phyloP scores from a whole-genome alignment of 2,888 invertebrate genomes.

The Cephus nigrinus region DNA sequence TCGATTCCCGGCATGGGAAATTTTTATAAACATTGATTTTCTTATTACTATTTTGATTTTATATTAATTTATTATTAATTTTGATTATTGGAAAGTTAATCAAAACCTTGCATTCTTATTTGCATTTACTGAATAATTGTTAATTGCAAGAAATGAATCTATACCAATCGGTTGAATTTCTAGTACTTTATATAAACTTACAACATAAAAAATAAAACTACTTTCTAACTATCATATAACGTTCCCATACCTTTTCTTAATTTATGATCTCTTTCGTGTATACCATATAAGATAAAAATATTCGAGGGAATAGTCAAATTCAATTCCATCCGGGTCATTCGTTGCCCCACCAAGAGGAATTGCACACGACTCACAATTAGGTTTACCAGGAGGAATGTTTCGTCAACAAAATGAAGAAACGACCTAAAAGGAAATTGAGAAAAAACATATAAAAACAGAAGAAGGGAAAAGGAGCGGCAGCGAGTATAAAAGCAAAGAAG shows the following conservation, averaged over 20 bases:
- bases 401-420: background rate
- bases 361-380: background rate
- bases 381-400: background rate
- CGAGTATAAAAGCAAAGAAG: background rate
- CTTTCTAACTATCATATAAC: background rate
- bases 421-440: background rate
- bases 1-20: conserved; percentile 43
- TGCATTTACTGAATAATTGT: too few relatives aligned
- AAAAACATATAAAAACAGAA: background rate
- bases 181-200: background rate
- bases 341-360: background rate
- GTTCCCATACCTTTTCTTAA: background rate
- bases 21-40: conserved; percentile 1
- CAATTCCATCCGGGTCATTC: background rate
- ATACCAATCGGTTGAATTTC: background rate
- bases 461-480: background rate
- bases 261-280: background rate
- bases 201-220: background rate
- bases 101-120: too few relatives aligned
- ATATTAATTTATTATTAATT: too few relatives aligned
- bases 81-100: background rate
- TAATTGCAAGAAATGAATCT: background rate
- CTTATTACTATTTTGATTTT: too few relatives aligned
- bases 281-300: background rate
- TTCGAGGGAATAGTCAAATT: background rate